Percentiles rank a stretch among this genome's conserved stretches.
phyloP scores from a whole-genome alignment of 2,888 invertebrate species.

The Volucella zonaria region DNA sequence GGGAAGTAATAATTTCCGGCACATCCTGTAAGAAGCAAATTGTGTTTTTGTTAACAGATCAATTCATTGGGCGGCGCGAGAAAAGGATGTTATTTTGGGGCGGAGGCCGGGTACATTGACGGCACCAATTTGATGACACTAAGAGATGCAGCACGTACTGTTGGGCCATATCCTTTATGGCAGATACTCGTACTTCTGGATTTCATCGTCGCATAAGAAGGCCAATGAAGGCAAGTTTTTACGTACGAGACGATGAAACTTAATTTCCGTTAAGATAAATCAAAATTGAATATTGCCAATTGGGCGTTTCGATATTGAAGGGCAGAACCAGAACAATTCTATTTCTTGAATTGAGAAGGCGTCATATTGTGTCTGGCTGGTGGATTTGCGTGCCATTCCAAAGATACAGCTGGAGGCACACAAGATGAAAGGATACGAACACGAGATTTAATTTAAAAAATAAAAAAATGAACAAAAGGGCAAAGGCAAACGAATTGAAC shows the following conservation, averaged over 20 bases:
- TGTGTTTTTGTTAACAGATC: constrained; percentile 74
- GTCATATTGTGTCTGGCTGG: constrained; percentile 25
- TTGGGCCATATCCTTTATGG: constrained; percentile 1
- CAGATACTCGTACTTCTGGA: constrained; percentile 17
- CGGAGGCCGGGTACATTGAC: no score
- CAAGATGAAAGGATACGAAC: constrained; percentile 34
- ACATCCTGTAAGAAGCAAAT: constrained; percentile 73
- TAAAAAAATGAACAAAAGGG: not conserved
- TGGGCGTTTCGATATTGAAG: constrained; percentile 53
- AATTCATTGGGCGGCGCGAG: constrained; percentile 70
- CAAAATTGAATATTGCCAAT: constrained; percentile 72
- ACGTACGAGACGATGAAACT: constrained; percentile 61
- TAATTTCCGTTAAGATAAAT: constrained; percentile 73
- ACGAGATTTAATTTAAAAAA: constrained; percentile 34
- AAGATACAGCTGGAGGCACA: not conserved
- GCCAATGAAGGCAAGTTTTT: constrained; percentile 69
- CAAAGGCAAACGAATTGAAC: constrained; percentile 16
- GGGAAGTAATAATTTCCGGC: constrained; percentile 74
- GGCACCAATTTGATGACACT: constrained; percentile 37
- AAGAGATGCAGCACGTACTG: constrained; percentile 15
- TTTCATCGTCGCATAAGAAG: constrained; percentile 37
- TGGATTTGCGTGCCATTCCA: not conserved
- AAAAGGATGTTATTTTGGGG: constrained; percentile 59
- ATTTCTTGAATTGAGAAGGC: constrained; percentile 7
- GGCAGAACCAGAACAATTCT: constrained; percentile 18